phyloP scores from a whole-genome alignment of 2,888 invertebrate species.

The Mamestra brassicae region DNA sequence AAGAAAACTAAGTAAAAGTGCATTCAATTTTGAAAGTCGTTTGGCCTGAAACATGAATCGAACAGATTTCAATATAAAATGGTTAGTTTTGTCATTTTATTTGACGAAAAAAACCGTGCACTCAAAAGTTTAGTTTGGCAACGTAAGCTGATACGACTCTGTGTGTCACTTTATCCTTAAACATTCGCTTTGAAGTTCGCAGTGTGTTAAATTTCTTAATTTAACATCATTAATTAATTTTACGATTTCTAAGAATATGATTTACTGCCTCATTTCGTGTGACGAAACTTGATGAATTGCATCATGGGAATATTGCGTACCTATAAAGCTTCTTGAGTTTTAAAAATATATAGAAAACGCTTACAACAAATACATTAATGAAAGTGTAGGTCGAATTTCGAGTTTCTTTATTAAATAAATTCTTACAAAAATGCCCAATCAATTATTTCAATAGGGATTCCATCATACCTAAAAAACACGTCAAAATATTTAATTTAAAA shows the following conservation, averaged over 20 bases:
- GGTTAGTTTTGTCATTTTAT: too few relatives aligned
- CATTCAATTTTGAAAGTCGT: too few relatives aligned
- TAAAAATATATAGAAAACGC: too few relatives aligned
- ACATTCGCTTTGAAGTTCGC: conserved; percentile 64
- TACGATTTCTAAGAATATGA: conserved; percentile 41
- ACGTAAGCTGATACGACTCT: conserved; percentile 53
- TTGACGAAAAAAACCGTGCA: neutral
- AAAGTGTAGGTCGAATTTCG: neutral
- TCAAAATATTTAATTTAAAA: conserved; percentile 8
- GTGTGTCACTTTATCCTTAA: conserved; percentile 49
- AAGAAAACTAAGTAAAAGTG: too few relatives aligned
- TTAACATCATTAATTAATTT: conserved; percentile 49
- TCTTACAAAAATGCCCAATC: conserved; percentile 8
- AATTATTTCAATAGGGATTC: conserved; percentile 9
- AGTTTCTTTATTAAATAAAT: conserved; percentile 34
- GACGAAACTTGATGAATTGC: conserved; percentile 36
- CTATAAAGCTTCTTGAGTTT: neutral
- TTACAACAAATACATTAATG: neutral
- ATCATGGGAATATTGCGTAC: neutral
- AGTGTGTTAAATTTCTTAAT: conserved; percentile 39
- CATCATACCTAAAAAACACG: neutral
- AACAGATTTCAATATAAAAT: too few relatives aligned
- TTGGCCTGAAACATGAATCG: too few relatives aligned
- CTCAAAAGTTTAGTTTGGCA: conserved; percentile 5
- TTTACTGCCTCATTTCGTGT: conserved; percentile 31